Conservation (phyloP, 37 sponge, comb jelly and placozoan genomes). For the Bolinopsis microptera region DNA sequence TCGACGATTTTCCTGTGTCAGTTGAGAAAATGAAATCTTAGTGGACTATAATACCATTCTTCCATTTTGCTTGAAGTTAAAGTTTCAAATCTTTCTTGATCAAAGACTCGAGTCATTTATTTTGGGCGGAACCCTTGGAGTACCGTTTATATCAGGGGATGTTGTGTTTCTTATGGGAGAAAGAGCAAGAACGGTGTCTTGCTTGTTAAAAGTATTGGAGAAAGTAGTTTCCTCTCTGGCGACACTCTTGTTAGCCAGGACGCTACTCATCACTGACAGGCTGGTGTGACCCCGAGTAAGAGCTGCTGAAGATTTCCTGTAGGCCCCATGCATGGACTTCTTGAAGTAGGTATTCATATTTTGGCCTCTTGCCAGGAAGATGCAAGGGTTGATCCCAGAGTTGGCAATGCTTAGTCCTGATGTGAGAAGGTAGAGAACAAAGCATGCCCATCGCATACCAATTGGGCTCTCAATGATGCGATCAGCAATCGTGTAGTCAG, state of each 20-base stretch:
- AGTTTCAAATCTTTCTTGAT: too few relatives aligned
- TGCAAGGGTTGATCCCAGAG: slow-evolving; percentile 9
- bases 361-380: slow-evolving; percentile 8
- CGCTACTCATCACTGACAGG: background rate
- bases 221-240: background rate
- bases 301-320: background rate
- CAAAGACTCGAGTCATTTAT: too few relatives aligned
- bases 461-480: background rate
- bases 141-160: too few relatives aligned
- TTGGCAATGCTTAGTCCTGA: background rate
- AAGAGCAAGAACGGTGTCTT: background rate
- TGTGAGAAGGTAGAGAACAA: background rate
- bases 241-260: background rate
- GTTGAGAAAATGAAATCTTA: too few relatives aligned
- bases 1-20: too few relatives aligned
- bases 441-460: background rate
- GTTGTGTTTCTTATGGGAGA: background rate
- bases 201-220: background rate
- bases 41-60: too few relatives aligned
- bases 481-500: background rate
- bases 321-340: background rate
- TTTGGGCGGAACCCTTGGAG: too few relatives aligned
- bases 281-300: background rate
- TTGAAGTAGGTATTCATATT: background rate
- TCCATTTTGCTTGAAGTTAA: too few relatives aligned